Base-by-base conservation (phyloP, 2,888 invertebrate species). In the Melieria crassipennis region DNA sequence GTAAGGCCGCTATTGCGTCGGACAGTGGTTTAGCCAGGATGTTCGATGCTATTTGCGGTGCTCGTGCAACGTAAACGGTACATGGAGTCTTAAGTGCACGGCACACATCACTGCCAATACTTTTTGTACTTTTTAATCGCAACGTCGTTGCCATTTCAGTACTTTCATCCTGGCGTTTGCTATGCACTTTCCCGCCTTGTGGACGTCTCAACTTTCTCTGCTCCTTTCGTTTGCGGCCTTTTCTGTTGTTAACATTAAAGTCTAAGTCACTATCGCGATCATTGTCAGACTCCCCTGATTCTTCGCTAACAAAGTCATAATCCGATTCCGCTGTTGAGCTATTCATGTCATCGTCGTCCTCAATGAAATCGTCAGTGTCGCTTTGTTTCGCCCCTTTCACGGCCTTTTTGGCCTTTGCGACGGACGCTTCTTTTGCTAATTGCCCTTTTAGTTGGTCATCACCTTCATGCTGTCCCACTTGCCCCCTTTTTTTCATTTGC, bases 251-350 rank as follows among this genome's bases (percentile, higher is more conserved):
- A 72, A 91, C 89, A 78, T 90, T 89, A 73, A 90, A 90, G 86
- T 91, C 91, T 47, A 90, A 89, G 79, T 91, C 91, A 81, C 90
- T 89, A 71, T 91, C 91, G 61, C 89, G 88, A 75, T 87, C 87
- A 79, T 90, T 90, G 71, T 86, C 86, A 0, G 82, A 82, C 52
- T 86, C 84, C 5, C 77, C 83, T 9, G 85, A 83, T 10, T 75
- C 77, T 42, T 90, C 90, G 74, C 88, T 89, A 7, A 88, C 87
- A 65, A 69, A 60, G 79, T 90, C 88, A 79, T 90, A 84, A 80
- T 88, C 87, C 78, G 81, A 82, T 43, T 79, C 79, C 3, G 76
- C 77, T 11, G 76, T 73, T 30, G 70, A 69, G 43, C 62, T 69
- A 13, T 48, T 48, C 9, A 69, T 43, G 6, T 73, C 75, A 4